These are phyloP conservation scores for Diadophis punctatus DNA, from an alignment of 2,113 vertebrate genomes.

Conservation along the genomic window DNA sequence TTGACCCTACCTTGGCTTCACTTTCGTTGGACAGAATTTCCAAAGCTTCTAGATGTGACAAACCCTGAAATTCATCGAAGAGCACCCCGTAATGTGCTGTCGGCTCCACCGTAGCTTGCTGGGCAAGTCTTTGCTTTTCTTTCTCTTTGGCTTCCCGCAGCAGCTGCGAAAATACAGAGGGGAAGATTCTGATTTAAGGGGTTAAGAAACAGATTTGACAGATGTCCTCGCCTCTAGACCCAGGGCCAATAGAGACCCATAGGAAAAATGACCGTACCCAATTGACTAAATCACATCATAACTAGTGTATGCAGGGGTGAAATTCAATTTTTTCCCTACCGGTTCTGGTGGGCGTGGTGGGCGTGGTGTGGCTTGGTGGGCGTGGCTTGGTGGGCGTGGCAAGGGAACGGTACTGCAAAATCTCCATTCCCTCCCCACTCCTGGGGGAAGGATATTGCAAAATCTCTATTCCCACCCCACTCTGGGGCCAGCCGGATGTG, in stretches of 20 bases:
- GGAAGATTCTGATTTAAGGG: slow-evolving; percentile 4
- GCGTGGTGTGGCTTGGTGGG: too few relatives aligned
- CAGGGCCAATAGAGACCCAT: neutral
- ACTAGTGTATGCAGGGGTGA: too few relatives aligned
- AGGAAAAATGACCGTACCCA: too few relatives aligned
- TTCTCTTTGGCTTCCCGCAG: slow-evolving; percentile 95
- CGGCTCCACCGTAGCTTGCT: slow-evolving; percentile 79
- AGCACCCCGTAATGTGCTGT: slow-evolving; percentile 92
- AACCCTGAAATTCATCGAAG: slow-evolving; percentile 95
- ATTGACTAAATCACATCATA: too few relatives aligned
- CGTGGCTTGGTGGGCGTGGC: too few relatives aligned
- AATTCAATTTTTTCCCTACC: too few relatives aligned
- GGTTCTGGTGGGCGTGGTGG: too few relatives aligned
- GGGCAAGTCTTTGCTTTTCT: slow-evolving; percentile 83
- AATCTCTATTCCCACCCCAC: too few relatives aligned
- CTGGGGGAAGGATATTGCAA: too few relatives aligned
- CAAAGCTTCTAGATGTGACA: slow-evolving; percentile 96
- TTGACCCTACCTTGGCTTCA: slow-evolving; percentile 80
- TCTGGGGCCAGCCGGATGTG: too few relatives aligned
- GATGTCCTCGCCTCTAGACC: slow-evolving; percentile 25
- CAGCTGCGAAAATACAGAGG: slow-evolving; percentile 74
- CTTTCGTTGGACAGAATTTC: slow-evolving; percentile 98
- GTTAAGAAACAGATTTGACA: neutral
- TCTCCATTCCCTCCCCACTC: too few relatives aligned
- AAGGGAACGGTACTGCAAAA: too few relatives aligned